Percentiles rank a stretch among this genome's conserved stretches.
Evolutionary conservation across 1,140 invertebrate genomes (phyloP).

Genomic region (Lepidurus couesii): DNA sequence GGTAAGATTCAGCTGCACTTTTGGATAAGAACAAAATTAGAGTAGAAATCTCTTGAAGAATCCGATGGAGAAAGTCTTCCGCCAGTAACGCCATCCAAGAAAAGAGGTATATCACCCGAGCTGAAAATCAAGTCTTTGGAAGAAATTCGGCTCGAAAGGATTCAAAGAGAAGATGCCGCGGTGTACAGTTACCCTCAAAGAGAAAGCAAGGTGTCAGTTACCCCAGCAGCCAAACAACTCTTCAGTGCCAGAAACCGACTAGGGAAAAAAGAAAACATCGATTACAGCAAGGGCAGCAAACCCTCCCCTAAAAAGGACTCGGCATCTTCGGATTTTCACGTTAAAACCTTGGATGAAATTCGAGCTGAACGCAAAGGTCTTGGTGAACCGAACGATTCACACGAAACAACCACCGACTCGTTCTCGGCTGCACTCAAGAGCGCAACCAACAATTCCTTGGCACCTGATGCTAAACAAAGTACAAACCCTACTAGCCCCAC

Average conservation of each 20-base stretch:
- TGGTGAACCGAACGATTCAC: not conserved
- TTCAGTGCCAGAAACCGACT: conserved; percentile 32
- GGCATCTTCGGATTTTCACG: conserved; percentile 40
- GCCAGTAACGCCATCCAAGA: conserved; percentile 53
- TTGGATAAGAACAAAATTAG: not conserved
- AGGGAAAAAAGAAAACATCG: conserved; percentile 34
- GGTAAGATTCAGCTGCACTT: conserved; percentile 53
- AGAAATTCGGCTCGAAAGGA: conserved; percentile 58
- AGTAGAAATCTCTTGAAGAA: conserved; percentile 55
- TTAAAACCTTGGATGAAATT: conserved; percentile 48
- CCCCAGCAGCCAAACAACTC: conserved; percentile 7
- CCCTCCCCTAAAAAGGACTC: not conserved
- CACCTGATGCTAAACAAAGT: conserved; percentile 13
- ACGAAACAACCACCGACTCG: conserved; percentile 16
- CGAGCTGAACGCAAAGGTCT: conserved; percentile 35
- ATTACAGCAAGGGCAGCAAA: not conserved
- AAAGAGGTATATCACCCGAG: conserved; percentile 36
- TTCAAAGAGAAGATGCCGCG: conserved; percentile 60
- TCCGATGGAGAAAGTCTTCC: conserved; percentile 62
- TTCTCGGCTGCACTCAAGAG: conserved; percentile 6
- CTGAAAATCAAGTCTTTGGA: conserved; percentile 58
- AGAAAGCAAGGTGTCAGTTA: not conserved
- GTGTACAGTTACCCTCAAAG: conserved; percentile 44
- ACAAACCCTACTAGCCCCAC: not conserved
- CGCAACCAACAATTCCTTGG: not conserved